phyloP scores from a whole-genome alignment of 2,797 vertebrate species.

The Ammospiza maritima region DNA sequence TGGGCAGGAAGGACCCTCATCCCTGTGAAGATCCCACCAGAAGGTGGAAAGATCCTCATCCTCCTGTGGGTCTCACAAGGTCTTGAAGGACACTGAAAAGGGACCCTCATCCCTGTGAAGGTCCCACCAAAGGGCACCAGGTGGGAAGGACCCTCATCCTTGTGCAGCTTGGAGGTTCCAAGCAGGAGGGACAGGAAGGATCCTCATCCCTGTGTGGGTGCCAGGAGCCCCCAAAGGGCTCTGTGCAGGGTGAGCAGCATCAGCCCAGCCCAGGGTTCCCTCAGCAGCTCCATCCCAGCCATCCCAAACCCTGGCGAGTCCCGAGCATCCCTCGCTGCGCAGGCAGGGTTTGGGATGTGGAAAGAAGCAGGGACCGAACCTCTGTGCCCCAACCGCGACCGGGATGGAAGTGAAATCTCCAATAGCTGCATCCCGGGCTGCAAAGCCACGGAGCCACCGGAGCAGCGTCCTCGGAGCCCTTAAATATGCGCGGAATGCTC shows the following conservation, averaged over 20 bases:
- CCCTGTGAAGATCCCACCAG: neutral
- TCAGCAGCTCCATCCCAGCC: neutral
- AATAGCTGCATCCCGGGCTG: neutral
- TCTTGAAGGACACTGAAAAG: too few species aligned
- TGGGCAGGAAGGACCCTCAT: neutral
- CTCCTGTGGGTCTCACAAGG: too few species aligned
- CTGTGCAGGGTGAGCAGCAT: too few species aligned
- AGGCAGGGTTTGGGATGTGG: accelerated
- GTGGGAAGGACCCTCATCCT: too few species aligned
- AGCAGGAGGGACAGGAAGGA: too few species aligned
- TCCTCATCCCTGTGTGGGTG: too few species aligned
- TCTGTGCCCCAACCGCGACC: accelerated
- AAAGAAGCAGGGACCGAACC: accelerated
- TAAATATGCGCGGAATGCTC: slow-evolving; percentile 68
- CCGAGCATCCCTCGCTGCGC: accelerated
- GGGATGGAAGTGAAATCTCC: neutral
- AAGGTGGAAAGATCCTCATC: too few species aligned
- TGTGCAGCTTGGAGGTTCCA: too few species aligned
- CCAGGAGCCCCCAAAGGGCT: too few species aligned
- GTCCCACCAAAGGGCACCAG: too few species aligned
- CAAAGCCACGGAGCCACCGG: neutral
- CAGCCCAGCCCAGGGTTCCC: too few species aligned
- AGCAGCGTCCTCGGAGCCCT: slow-evolving; percentile 18
- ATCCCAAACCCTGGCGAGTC: accelerated
- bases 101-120: too few species aligned